A percentile compares a stretch with the other conserved stretches of the same genome.
Evolutionary conservation across 2,888 invertebrate genomes (phyloP).

Genomic region (Chymomyza amoena): DNA sequence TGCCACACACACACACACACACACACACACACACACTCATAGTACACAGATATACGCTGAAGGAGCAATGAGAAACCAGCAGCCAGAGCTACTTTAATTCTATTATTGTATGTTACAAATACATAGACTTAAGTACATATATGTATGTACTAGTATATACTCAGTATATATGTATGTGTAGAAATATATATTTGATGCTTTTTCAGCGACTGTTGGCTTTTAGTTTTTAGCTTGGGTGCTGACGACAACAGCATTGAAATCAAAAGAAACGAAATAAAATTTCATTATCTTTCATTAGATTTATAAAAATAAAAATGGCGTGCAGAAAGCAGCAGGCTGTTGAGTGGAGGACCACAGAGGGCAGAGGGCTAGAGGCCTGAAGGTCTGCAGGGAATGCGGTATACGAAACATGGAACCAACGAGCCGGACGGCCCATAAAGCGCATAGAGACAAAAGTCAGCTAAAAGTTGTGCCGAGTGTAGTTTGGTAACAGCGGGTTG

Average conservation of each 20-base stretch:
- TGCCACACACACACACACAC: constrained; percentile 9
- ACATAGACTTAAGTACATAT: neutral
- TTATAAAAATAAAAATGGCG: constrained; percentile 64
- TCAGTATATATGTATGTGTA: constrained; percentile 9
- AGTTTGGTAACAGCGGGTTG: constrained; percentile 39
- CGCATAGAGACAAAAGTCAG: constrained; percentile 34
- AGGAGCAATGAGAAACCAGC: constrained; percentile 14
- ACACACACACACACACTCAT: constrained; percentile 21
- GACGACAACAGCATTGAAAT: constrained; percentile 61
- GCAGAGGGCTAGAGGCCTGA: no score
- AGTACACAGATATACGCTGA: neutral
- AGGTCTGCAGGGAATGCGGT: neutral
- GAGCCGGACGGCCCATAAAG: neutral
- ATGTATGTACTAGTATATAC: constrained; percentile 8
- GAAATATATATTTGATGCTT: constrained; percentile 40
- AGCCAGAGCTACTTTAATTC: constrained; percentile 60
- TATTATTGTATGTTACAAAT: constrained; percentile 60
- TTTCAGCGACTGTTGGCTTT: constrained; percentile 58
- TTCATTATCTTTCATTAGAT: constrained; percentile 74
- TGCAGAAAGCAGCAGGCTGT: constrained; percentile 13
- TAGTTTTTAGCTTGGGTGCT: constrained; percentile 49
- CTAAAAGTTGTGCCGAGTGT: constrained; percentile 46
- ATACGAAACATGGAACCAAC: constrained; percentile 25
- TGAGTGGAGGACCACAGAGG: constrained; percentile 8
- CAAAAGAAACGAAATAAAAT: constrained; percentile 68